Evolutionary conservation across 30 jellyfish, hydroid and myxozoan genomes (phyloP).

Genomic region (Hydra vulgaris): DNA sequence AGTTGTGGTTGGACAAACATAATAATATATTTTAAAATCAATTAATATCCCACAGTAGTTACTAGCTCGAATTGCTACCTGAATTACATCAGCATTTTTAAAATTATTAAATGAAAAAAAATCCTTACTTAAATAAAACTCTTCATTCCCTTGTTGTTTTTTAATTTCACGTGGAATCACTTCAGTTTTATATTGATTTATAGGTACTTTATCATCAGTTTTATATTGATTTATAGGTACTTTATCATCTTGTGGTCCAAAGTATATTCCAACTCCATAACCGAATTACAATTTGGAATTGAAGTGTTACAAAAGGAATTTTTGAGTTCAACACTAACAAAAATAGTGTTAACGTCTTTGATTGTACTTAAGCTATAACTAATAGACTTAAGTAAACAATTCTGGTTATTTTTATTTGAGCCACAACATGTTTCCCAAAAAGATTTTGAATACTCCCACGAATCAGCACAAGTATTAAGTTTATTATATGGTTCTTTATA

Average conservation of each 20-base stretch:
- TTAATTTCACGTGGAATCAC: background rate
- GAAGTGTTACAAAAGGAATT: too few species aligned
- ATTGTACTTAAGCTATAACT: background rate
- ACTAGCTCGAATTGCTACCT: background rate
- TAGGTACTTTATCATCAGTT: too few species aligned
- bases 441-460: background rate
- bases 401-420: background rate
- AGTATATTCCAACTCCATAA: too few species aligned
- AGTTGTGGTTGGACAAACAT: background rate
- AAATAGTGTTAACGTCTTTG: background rate
- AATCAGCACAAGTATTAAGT: background rate
- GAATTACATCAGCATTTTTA: background rate
- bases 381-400: background rate
- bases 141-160: background rate
- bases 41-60: background rate
- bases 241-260: too few species aligned
- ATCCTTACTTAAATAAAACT: background rate
- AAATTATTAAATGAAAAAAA: background rate
- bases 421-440: background rate
- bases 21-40: background rate
- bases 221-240: too few species aligned
- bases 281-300: too few species aligned
- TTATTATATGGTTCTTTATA: background rate
- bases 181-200: background rate
- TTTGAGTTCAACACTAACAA: background rate